Percentiles rank a stretch among this genome's conserved stretches.
Conservation (phyloP, 2,113 vertebrate genomes). For the Pelecanoides urinatrix region DNA sequence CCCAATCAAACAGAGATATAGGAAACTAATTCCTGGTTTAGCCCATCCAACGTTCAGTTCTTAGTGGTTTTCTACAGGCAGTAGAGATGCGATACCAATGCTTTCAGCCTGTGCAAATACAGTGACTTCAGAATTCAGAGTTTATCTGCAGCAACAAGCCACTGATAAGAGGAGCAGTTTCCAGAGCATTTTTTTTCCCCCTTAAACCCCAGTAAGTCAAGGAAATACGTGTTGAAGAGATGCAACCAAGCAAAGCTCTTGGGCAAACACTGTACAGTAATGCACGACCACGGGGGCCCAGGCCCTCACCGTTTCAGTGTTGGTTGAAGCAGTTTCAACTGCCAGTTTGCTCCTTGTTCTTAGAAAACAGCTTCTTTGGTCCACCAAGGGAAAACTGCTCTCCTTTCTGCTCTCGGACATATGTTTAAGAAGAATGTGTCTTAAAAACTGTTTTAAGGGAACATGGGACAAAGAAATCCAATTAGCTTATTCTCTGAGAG, state of each 20-base stretch:
- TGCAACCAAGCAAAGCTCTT: background rate
- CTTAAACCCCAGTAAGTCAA: background rate
- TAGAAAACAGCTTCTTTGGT: background rate
- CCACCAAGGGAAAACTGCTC: background rate
- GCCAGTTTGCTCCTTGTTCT: background rate
- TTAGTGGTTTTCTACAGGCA: background rate
- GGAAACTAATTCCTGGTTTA: background rate
- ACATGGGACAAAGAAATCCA: background rate
- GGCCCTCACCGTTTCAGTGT: background rate
- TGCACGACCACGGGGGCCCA: background rate
- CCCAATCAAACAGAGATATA: background rate
- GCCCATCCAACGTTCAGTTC: background rate
- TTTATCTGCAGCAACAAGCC: background rate
- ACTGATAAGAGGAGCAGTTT: background rate
- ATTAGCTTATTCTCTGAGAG: background rate
- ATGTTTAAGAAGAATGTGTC: background rate
- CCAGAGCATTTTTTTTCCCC: background rate
- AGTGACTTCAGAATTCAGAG: background rate
- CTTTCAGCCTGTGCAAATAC: background rate
- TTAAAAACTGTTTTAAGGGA: background rate
- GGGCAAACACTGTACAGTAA: background rate
- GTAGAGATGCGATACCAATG: background rate
- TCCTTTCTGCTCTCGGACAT: background rate
- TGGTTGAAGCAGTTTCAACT: background rate
- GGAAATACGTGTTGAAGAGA: background rate